Percentiles rank a stretch among this genome's conserved stretches.
Conservation (phyloP, 2,888 invertebrate species). For the Himalopsyche anomala region DNA sequence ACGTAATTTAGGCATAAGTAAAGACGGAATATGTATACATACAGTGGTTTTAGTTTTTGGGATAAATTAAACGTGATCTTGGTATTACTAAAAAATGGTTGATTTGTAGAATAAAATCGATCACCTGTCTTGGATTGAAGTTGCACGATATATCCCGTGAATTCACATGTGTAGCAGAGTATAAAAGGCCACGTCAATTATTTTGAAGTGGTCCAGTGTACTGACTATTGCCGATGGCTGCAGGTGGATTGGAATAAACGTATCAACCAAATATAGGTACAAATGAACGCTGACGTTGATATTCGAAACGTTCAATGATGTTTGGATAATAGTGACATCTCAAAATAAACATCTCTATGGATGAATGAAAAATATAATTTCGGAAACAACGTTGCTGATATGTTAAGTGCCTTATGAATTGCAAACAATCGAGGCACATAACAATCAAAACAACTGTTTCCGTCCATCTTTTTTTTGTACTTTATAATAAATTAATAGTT, state of each 20-base stretch:
- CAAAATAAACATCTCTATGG: neutral
- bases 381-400: too few species aligned
- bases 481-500: too few species aligned
- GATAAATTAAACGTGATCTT: too few species aligned
- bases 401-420: too few species aligned
- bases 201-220: slow-evolving; percentile 53
- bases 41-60: too few species aligned
- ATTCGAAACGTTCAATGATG: slow-evolving; percentile 45
- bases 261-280: slow-evolving; percentile 1
- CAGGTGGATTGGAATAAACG: slow-evolving; percentile 56
- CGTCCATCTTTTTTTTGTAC: too few species aligned
- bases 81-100: too few species aligned
- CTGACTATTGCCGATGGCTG: slow-evolving; percentile 44
- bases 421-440: too few species aligned
- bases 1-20: too few species aligned
- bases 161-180: slow-evolving; percentile 8
- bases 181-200: slow-evolving; percentile 58
- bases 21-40: too few species aligned
- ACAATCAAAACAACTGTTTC: too few species aligned
- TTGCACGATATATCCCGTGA: slow-evolving; percentile 13
- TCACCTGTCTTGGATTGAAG: slow-evolving; percentile 9
- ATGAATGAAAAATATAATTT: too few species aligned
- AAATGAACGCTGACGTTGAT: slow-evolving; percentile 1
- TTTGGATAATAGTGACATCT: slow-evolving; percentile 45
- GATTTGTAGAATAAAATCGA: neutral